These are phyloP conservation scores for Drosophila biarmipes DNA, from an alignment of 1,140 invertebrate species.

Conservation along the genomic window DNA sequence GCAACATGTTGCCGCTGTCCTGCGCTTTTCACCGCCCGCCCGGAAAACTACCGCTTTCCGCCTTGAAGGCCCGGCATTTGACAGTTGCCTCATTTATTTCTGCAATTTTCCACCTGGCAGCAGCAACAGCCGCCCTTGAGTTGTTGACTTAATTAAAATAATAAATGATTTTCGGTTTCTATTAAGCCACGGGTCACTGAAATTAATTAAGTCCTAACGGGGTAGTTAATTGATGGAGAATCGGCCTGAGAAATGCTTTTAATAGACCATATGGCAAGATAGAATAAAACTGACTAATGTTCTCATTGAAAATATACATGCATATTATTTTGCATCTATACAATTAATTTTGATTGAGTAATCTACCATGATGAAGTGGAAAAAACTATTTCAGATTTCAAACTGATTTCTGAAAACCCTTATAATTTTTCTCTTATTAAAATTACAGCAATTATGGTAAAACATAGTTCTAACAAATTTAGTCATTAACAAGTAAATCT, in stretches of 20 bases:
- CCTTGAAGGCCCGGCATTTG: conserved; percentile 49
- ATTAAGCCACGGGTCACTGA: conserved; percentile 20
- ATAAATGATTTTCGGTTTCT: conserved; percentile 72
- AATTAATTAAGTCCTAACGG: conserved; percentile 19
- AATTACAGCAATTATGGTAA: neutral
- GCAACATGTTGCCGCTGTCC: conserved; percentile 65
- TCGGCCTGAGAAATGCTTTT: neutral
- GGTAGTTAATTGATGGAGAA: conserved; percentile 33
- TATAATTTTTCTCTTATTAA: neutral
- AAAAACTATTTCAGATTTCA: neutral
- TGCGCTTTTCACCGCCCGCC: neutral
- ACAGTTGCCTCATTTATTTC: conserved; percentile 64
- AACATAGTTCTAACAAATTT: no score
- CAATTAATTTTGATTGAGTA: conserved; percentile 1
- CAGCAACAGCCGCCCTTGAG: conserved; percentile 24
- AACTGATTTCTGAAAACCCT: neutral
- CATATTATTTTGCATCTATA: no score
- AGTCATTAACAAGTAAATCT: no score
- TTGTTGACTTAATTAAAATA: conserved; percentile 76
- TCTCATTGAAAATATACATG: no score
- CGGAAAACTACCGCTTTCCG: conserved; percentile 5
- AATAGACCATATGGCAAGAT: no score
- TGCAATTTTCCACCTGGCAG: conserved; percentile 69
- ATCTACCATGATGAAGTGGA: neutral
- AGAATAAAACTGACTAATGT: neutral